A percentile compares a stretch with the other conserved stretches of the same genome.
Conservation (phyloP, 2,797 vertebrate genomes). For the Onychomys torridus region DNA sequence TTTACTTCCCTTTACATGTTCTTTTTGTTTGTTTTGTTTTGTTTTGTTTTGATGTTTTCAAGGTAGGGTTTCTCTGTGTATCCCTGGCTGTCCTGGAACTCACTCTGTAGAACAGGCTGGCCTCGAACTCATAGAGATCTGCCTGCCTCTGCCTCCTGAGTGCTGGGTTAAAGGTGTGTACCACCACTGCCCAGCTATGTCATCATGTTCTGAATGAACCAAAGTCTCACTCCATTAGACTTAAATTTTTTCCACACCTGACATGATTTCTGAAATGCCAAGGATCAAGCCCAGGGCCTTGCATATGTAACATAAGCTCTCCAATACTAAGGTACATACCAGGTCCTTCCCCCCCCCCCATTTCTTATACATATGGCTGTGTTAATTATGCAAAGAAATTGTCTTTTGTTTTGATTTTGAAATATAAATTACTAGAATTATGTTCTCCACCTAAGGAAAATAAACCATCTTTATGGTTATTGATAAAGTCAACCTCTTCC, state of each 20-base stretch:
- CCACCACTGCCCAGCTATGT: neutral
- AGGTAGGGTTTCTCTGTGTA: neutral
- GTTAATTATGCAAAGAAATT: neutral
- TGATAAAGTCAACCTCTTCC: neutral
- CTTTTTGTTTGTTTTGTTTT: neutral
- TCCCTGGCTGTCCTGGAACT: neutral
- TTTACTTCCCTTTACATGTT: neutral
- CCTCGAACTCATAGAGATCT: neutral
- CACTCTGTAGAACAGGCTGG: neutral
- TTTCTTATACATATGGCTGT: conserved; percentile 27
- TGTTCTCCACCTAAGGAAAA: conserved; percentile 17
- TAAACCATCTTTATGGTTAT: neutral
- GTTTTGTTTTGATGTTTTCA: neutral
- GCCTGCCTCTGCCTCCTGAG: neutral
- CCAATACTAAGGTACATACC: neutral
- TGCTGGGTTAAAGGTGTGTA: neutral
- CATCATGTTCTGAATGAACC: neutral
- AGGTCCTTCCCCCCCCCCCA: neutral
- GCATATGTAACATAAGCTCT: neutral
- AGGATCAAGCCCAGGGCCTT: neutral
- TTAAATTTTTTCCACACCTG: neutral
- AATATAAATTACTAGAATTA: conserved; percentile 13
- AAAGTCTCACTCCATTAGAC: neutral
- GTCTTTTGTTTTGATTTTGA: neutral
- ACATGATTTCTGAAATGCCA: neutral